Percentiles rank a stretch among this genome's conserved stretches.
Conservation (phyloP, 2,888 invertebrate species). For the Ormyrus pomaceus region DNA sequence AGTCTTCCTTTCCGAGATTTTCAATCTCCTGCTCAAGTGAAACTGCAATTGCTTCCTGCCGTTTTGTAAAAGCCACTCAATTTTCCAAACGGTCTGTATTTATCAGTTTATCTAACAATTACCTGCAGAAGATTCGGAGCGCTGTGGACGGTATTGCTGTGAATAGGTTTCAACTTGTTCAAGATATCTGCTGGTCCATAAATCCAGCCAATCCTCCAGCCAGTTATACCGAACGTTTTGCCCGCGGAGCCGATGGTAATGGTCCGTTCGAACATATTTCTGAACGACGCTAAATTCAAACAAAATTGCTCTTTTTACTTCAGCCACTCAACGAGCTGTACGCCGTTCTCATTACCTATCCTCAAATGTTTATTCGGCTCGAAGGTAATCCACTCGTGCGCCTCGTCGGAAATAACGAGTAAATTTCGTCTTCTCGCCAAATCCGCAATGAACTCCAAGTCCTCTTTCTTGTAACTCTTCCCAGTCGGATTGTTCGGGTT, state of each 20-base stretch:
- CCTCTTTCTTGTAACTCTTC: too few relatives aligned
- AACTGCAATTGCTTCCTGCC: background rate
- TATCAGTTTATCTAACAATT: background rate
- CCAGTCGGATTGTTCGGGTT: constrained; percentile 94
- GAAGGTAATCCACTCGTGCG: constrained; percentile 98
- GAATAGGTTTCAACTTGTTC: constrained; percentile 80
- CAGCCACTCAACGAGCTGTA: constrained; percentile 84
- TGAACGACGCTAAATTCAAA: too few relatives aligned
- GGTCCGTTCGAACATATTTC: too few relatives aligned
- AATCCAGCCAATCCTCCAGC: constrained; percentile 73
- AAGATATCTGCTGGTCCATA: constrained; percentile 91
- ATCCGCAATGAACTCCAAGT: too few relatives aligned
- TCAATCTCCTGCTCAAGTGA: background rate
- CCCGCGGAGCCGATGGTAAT: too few relatives aligned
- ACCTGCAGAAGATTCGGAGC: background rate
- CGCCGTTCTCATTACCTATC: constrained; percentile 98
- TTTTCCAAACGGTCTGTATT: background rate
- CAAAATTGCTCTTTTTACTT: too few relatives aligned
- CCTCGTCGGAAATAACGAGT: constrained; percentile 97
- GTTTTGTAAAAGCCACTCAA: background rate
- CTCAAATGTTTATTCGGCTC: constrained; percentile 86
- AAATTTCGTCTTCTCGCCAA: too few relatives aligned
- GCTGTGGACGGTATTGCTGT: background rate
- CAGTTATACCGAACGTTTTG: too few relatives aligned
- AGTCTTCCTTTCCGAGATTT: background rate